phyloP scores from a whole-genome alignment of 2,797 vertebrate species.

The Leptoclinus maculatus region DNA sequence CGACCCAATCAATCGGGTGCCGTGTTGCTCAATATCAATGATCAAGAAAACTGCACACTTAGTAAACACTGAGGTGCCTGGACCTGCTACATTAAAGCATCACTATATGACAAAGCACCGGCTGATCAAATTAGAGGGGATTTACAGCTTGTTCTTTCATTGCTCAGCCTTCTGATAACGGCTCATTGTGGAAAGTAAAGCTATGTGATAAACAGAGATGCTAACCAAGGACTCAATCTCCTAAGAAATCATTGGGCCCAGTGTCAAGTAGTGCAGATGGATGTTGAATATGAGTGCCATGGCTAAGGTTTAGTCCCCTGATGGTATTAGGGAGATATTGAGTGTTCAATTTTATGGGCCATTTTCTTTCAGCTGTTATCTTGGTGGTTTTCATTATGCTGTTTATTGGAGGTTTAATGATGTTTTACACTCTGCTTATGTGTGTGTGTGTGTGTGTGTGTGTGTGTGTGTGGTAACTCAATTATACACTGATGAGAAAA shows the following conservation, averaged over 20 bases:
- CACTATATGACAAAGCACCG: conserved; percentile 78
- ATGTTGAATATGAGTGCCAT: conserved; percentile 65
- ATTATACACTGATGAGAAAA: conserved; percentile 55
- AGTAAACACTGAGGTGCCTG: conserved; percentile 76
- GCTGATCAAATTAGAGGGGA: conserved; percentile 83
- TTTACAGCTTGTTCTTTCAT: conserved; percentile 77
- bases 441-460: conserved; percentile 22
- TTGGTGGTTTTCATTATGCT: conserved; percentile 63
- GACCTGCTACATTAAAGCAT: conserved; percentile 75
- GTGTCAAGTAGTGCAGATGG: conserved; percentile 62
- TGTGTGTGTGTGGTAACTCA: conserved; percentile 46
- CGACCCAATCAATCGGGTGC: conserved; percentile 77
- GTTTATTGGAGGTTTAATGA: conserved; percentile 65
- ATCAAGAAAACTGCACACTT: conserved; percentile 83
- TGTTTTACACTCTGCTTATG: conserved; percentile 51
- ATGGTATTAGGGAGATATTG: conserved; percentile 65
- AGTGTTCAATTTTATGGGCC: conserved; percentile 65
- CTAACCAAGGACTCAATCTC: conserved; percentile 75
- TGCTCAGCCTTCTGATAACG: conserved; percentile 67
- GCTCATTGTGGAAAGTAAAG: conserved; percentile 64
- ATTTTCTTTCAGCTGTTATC: conserved; percentile 67
- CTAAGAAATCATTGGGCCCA: conserved; percentile 65
- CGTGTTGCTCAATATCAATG: conserved; percentile 84
- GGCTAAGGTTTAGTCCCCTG: conserved; percentile 57
- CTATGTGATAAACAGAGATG: conserved; percentile 73